Evolutionary conservation across 2,797 vertebrate species (phyloP).

Genomic region (Catharus ustulatus): DNA sequence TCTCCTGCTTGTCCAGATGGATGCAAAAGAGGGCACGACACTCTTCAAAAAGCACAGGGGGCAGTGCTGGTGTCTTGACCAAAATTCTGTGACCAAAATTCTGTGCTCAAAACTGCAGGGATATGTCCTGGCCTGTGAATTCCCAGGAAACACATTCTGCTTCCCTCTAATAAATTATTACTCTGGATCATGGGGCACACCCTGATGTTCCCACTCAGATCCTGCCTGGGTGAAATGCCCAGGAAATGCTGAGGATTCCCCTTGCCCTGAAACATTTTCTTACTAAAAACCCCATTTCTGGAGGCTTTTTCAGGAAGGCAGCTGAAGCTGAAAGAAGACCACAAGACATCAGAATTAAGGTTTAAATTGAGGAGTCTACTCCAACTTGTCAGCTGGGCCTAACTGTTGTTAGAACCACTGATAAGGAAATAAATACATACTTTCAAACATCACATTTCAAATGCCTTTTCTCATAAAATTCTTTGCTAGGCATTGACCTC

Average conservation of each 20-base stretch:
- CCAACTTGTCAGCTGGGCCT: not conserved
- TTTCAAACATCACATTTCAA: constrained; percentile 11
- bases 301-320: not conserved
- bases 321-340: not conserved
- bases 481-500: not conserved
- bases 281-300: not conserved
- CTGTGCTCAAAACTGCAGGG: not conserved
- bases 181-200: not conserved
- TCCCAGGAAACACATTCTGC: not conserved
- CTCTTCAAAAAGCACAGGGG: constrained; percentile 43
- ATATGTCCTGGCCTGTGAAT: not conserved
- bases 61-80: constrained; percentile 5
- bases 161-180: not conserved
- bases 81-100: not conserved
- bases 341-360: not conserved
- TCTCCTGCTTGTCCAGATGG: constrained; percentile 35
- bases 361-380: not conserved
- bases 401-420: not conserved
- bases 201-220: not conserved
- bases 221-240: not conserved
- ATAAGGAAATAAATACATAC: constrained; percentile 15
- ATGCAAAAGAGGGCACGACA: constrained; percentile 20
- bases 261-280: not conserved
- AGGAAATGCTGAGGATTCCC: not conserved
- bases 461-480: not conserved